Evolutionary conservation across 2,888 invertebrate species (phyloP).

Genomic region (Alsophila aescularia): DNA sequence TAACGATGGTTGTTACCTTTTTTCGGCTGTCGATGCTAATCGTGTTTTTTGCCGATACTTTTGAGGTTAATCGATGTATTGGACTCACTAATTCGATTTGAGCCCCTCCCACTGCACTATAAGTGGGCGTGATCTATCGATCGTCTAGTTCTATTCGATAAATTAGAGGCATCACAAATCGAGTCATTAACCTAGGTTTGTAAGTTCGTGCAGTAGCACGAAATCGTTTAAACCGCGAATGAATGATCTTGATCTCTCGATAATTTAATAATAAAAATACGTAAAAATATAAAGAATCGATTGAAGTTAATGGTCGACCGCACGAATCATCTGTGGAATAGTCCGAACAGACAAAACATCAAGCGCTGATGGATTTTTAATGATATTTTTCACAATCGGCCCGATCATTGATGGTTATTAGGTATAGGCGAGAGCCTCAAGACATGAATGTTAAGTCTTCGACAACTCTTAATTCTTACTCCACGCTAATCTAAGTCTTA

Average conservation of each 20-base stretch:
- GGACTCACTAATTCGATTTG: slow-evolving; percentile 80
- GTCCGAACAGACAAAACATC: slow-evolving; percentile 74
- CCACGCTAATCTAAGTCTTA: slow-evolving; percentile 50
- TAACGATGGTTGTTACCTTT: slow-evolving; percentile 79
- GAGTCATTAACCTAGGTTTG: slow-evolving; percentile 6
- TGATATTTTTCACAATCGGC: slow-evolving; percentile 85
- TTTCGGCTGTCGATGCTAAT: slow-evolving; percentile 82
- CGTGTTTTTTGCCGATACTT: slow-evolving; percentile 80
- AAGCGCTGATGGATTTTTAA: slow-evolving; percentile 84
- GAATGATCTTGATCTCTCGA: slow-evolving; percentile 60
- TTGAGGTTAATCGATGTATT: slow-evolving; percentile 79
- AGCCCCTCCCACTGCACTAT: slow-evolving; percentile 73
- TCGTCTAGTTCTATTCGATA: slow-evolving; percentile 61
- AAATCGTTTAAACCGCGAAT: slow-evolving; percentile 50
- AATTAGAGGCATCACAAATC: slow-evolving; percentile 9
- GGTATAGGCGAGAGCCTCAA: slow-evolving; percentile 76
- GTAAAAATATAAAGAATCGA: slow-evolving; percentile 74
- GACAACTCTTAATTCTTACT: slow-evolving; percentile 45
- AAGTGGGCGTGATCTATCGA: slow-evolving; percentile 79
- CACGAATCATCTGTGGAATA: slow-evolving; percentile 66
- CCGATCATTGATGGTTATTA: slow-evolving; percentile 83
- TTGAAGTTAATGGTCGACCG: slow-evolving; percentile 77
- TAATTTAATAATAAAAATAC: slow-evolving; percentile 74
- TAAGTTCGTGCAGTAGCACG: slow-evolving; percentile 40
- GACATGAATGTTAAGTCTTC: slow-evolving; percentile 63